These are phyloP conservation scores for Dromas ardeola DNA, from an alignment of 2,113 vertebrate species.

Conservation along the genomic window DNA sequence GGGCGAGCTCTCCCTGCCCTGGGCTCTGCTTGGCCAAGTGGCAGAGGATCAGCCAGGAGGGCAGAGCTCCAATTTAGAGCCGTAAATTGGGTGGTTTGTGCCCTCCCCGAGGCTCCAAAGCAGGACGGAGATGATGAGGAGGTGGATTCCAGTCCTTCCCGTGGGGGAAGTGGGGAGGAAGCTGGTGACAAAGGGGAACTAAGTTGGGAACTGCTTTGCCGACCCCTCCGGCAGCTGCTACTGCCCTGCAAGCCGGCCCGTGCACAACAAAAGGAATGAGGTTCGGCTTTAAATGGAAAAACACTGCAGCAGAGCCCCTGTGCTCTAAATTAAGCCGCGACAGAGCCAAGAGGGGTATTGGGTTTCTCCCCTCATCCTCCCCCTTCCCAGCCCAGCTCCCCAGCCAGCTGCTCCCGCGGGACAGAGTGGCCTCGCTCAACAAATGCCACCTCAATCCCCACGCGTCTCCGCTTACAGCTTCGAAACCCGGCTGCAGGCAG, in stretches of 20 bases:
- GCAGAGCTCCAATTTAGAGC: not conserved
- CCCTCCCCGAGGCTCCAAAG: not conserved
- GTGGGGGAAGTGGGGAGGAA: not conserved
- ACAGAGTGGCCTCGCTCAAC: not conserved
- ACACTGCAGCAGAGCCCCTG: not conserved
- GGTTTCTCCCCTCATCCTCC: constrained; percentile 30
- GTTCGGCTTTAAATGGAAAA: constrained; percentile 45
- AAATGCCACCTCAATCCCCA: constrained; percentile 19
- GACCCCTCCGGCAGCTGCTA: not conserved
- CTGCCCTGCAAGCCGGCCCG: not conserved
- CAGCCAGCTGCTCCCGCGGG: not conserved
- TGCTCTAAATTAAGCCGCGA: constrained; percentile 48
- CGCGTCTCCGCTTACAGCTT: not conserved
- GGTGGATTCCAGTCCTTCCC: not conserved
- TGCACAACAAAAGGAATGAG: not conserved
- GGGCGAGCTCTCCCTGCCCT: not conserved
- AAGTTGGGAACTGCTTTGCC: not conserved
- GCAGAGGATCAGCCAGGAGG: not conserved
- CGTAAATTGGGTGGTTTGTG: accelerated
- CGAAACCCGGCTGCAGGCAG: not conserved
- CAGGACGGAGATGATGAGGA: not conserved
- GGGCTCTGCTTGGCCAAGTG: not conserved
- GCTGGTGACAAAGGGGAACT: not conserved
- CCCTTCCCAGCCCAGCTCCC: not conserved
- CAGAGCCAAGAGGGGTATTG: not conserved